Conservation (phyloP, 2,888 invertebrate species). For the Homarus gammarus region DNA sequence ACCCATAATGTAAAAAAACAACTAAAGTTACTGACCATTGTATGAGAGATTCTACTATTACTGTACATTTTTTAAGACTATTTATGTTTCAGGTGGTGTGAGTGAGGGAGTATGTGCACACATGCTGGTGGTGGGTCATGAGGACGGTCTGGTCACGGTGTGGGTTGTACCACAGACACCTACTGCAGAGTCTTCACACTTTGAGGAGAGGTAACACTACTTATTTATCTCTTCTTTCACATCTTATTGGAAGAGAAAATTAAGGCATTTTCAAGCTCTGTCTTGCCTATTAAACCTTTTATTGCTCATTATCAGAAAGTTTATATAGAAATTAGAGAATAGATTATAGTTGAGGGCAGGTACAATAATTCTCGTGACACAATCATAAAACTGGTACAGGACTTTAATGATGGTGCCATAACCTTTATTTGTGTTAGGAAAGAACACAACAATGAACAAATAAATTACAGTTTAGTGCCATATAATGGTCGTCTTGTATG, state of each 20-base stretch:
- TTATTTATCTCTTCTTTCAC: not conserved
- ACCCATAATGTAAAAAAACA: too few species aligned
- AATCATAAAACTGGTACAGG: too few species aligned
- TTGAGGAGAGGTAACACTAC: conserved; percentile 25
- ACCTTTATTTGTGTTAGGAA: too few species aligned
- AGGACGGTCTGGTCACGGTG: conserved; percentile 81
- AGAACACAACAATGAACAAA: too few species aligned
- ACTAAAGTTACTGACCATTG: too few species aligned
- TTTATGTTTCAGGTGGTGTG: conserved; percentile 53
- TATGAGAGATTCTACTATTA: not conserved
- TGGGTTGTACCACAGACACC: conserved; percentile 80
- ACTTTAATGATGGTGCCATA: too few species aligned
- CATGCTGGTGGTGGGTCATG: conserved; percentile 82
- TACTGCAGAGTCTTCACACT: conserved; percentile 21
- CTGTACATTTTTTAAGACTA: not conserved
- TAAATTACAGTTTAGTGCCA: too few species aligned
- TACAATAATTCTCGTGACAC: too few species aligned
- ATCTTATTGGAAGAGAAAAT: not conserved
- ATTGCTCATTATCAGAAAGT: too few species aligned
- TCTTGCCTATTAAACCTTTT: too few species aligned
- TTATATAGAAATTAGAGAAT: not conserved
- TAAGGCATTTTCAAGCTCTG: too few species aligned
- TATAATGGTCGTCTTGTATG: too few species aligned
- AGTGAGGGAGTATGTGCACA: conserved; percentile 78
- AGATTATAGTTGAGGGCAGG: not conserved